These are phyloP conservation scores for Lycocerus yunnanus DNA, from an alignment of 2,888 invertebrate genomes.

Conservation along the genomic window DNA sequence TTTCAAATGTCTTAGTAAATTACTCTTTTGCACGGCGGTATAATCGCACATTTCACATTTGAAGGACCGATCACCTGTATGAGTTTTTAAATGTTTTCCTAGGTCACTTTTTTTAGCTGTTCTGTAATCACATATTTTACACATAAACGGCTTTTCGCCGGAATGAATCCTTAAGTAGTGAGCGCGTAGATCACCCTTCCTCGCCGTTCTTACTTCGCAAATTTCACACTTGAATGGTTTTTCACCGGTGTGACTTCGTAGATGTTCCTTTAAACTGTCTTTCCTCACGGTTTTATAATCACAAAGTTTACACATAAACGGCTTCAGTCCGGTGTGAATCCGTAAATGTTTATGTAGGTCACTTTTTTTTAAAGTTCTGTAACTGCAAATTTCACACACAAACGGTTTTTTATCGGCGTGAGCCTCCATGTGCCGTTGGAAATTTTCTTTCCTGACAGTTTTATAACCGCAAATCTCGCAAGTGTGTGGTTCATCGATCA, in stretches of 20 bases:
- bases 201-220: neutral
- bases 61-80: neutral
- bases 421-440: neutral
- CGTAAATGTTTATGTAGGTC: neutral
- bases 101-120: neutral
- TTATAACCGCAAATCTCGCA: neutral
- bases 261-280: neutral
- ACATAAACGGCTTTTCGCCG: neutral
- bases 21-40: neutral
- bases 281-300: neutral
- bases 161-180: neutral
- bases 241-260: neutral
- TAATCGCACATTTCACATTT: neutral
- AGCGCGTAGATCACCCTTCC: neutral
- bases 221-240: neutral
- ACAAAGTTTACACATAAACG: neutral
- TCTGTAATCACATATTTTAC: neutral
- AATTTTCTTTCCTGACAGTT: neutral
- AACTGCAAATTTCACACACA: neutral
- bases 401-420: neutral
- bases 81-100: neutral
- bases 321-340: neutral
- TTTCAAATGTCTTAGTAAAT: neutral
- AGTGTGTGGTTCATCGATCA: neutral
- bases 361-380: neutral